These are phyloP conservation scores for Campylomormyrus numenius DNA, from an alignment of 2,113 vertebrate species.

Conservation along the genomic window DNA sequence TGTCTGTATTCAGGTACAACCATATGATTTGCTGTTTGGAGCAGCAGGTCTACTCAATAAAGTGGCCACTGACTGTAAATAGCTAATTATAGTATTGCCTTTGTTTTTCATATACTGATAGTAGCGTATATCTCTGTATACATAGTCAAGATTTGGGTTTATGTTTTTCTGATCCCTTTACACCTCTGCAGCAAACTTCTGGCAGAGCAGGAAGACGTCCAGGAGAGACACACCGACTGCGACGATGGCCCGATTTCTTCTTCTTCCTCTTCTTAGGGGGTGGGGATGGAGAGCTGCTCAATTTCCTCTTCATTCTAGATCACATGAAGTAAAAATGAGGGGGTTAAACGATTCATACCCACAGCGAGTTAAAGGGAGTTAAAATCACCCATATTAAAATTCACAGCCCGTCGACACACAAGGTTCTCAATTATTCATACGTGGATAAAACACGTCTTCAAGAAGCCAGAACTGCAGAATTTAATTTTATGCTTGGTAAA, in stretches of 20 bases:
- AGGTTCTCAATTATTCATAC: background rate
- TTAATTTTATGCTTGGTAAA: background rate
- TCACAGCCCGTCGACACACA: background rate
- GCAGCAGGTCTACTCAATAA: background rate
- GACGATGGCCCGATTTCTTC: slow-evolving; percentile 85
- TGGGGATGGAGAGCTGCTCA: slow-evolving; percentile 86
- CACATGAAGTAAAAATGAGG: background rate
- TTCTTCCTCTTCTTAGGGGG: slow-evolving; percentile 96
- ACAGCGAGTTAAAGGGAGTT: background rate
- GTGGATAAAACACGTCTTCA: background rate
- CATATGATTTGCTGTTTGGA: background rate
- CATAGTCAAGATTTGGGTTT: background rate
- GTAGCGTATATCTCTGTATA: background rate
- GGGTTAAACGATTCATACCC: background rate
- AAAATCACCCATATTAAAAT: background rate
- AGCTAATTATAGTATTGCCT: background rate
- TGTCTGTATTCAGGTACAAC: background rate
- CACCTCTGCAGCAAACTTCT: background rate
- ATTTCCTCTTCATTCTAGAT: slow-evolving; percentile 65
- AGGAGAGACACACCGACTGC: slow-evolving; percentile 75
- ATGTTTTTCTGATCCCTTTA: background rate
- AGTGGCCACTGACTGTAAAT: background rate
- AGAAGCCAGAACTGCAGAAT: background rate
- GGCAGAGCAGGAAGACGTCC: background rate
- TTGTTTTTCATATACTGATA: background rate